Conservation (phyloP, 2,113 vertebrate genomes). For the Hippolais icterina region DNA sequence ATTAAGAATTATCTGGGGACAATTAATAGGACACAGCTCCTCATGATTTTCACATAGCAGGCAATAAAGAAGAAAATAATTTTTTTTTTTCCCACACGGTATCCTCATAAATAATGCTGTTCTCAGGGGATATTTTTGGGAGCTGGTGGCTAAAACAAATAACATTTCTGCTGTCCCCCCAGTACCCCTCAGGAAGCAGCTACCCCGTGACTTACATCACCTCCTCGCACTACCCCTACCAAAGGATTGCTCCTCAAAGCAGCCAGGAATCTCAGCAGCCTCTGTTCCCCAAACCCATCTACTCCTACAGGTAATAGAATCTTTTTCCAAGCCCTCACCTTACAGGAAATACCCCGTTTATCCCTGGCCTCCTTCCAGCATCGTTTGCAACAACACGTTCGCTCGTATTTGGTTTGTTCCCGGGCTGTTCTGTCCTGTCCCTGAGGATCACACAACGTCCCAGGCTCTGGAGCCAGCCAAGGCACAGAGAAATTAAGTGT, state of each 20-base stretch:
- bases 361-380: neutral
- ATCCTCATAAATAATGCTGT: neutral
- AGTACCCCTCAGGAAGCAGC: conserved; percentile 79
- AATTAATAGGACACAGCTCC: neutral
- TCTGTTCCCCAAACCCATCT: conserved; percentile 94
- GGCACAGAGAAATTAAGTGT: neutral
- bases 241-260: conserved; percentile 78
- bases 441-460: neutral
- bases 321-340: neutral
- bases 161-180: neutral
- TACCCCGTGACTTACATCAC: conserved; percentile 76
- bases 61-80: neutral
- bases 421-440: neutral
- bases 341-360: neutral
- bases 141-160: neutral
- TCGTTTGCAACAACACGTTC: neutral
- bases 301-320: conserved; percentile 91
- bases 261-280: conserved; percentile 76
- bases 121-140: neutral
- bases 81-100: neutral
- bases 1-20: neutral
- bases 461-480: conserved; percentile 2
- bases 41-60: neutral
- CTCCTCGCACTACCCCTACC: conserved; percentile 82
- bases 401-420: neutral